Conservation (phyloP, 2,113 vertebrate genomes). For the Philantomba maxwellii region DNA sequence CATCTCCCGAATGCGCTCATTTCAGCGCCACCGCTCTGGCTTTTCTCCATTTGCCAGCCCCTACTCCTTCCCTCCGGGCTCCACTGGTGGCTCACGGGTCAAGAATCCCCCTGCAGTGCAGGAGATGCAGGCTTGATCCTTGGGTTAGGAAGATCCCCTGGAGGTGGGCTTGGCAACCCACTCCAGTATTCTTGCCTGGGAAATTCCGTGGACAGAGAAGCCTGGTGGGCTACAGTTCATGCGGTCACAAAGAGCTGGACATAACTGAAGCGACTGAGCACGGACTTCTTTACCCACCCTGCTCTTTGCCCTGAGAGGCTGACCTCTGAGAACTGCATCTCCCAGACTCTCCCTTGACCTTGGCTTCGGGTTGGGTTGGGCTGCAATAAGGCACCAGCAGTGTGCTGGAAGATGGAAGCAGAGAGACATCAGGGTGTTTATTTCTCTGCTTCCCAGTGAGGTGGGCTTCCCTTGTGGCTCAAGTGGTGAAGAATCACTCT, state of each 20-base stretch:
- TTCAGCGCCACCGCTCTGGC: neutral
- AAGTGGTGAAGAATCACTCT: neutral
- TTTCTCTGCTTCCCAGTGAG: neutral
- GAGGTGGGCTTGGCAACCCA: neutral
- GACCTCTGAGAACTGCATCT: neutral
- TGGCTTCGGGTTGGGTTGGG: neutral
- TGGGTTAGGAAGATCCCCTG: neutral
- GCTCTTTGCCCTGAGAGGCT: neutral
- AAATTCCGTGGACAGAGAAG: neutral
- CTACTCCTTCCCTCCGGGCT: neutral
- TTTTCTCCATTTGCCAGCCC: too few relatives aligned
- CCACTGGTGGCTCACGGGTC: neutral
- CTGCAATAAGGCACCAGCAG: neutral
- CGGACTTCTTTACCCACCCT: neutral
- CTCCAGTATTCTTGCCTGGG: neutral
- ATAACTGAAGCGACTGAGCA: fast-evolving
- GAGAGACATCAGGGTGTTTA: neutral
- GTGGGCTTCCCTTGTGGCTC: neutral
- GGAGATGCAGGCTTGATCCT: neutral
- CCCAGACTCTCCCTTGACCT: neutral
- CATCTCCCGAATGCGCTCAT: neutral
- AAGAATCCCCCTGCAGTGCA: neutral
- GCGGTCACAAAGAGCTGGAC: fast-evolving
- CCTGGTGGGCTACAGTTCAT: neutral
- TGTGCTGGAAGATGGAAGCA: neutral